These are phyloP conservation scores for Solea senegalensis DNA, from an alignment of 2,113 vertebrate genomes.

Conservation along the genomic window DNA sequence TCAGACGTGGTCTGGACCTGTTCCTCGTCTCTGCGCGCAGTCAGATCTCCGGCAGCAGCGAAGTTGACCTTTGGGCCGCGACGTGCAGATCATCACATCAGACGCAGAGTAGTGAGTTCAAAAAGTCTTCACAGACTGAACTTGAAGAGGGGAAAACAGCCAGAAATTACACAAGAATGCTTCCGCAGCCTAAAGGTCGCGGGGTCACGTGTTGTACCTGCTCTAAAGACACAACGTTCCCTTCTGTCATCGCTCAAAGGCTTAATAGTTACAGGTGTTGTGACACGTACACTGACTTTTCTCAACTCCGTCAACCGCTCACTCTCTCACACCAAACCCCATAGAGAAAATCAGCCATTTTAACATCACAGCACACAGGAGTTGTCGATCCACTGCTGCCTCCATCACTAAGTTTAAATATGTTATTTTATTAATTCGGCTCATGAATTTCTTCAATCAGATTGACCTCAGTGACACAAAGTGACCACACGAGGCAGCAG, in stretches of 20 bases:
- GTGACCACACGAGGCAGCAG: too few species aligned
- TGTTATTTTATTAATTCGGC: too few species aligned
- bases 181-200: neutral
- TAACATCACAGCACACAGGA: neutral
- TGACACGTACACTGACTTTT: neutral
- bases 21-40: neutral
- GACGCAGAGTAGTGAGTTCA: neutral
- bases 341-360: neutral
- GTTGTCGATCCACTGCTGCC: too few species aligned
- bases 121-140: neutral
- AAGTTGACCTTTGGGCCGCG: slow-evolving; percentile 1
- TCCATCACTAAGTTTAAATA: too few species aligned
- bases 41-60: neutral
- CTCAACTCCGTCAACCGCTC: neutral
- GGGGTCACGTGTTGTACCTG: neutral
- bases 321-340: neutral
- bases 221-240: neutral
- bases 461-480: too few species aligned
- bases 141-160: neutral
- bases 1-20: slow-evolving; percentile 17
- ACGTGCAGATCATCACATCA: neutral
- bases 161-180: neutral
- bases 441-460: too few species aligned
- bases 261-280: neutral
- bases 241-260: neutral